Evolutionary conservation across 2,797 vertebrate species (phyloP), one percentile per base, ranked within the genome.

Genomic region (Syndactyla subalaris): DNA sequence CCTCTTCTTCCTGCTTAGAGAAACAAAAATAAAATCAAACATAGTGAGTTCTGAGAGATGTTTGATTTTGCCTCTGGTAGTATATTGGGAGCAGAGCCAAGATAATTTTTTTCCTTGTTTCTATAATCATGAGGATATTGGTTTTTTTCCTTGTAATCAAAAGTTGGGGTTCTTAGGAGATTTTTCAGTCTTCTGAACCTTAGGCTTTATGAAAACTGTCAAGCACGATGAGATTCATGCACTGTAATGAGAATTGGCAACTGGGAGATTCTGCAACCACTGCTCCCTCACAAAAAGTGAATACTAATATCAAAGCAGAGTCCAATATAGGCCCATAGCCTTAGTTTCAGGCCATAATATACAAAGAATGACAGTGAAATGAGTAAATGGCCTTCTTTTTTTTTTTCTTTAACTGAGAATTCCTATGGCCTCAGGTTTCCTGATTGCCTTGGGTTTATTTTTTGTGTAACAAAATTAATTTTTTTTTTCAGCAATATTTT

Each of bases 401-500:
- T 38, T 38, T 38, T 38, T 38, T 1, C 30, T 57, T 16, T 1
- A 43, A 55, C 48, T 66, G 34, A 66, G 15, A 73, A 19, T 38
- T 71, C 54, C 19, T 67, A 2, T 41, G 41, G 32, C 29, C 14
- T 76, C 38, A 49, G 16, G 9, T 72, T 89, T 92, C 89, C n/a
- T 89, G 65, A 65, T 83, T 51, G 15, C 30, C 77, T 18, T 85
- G 67, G 41, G 55, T 95, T 94, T 95, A 38, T 36, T 63, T 49
- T 78, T 92, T 71, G 29, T 2, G 43, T 59, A 65, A 67, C 8
- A 22, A 1, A 78, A 65, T 19, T 45, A 14, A 58, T 81, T 88
- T 95, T 97, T 63, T 97, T 63, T 67, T 92, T 92, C 65, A 83
- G 38, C 39, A 63, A n/a, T 75, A 67, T 89, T 95, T 92, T 80